Base-by-base conservation (phyloP, 2,797 vertebrate genomes). In the Rhyacichthys aspro region DNA sequence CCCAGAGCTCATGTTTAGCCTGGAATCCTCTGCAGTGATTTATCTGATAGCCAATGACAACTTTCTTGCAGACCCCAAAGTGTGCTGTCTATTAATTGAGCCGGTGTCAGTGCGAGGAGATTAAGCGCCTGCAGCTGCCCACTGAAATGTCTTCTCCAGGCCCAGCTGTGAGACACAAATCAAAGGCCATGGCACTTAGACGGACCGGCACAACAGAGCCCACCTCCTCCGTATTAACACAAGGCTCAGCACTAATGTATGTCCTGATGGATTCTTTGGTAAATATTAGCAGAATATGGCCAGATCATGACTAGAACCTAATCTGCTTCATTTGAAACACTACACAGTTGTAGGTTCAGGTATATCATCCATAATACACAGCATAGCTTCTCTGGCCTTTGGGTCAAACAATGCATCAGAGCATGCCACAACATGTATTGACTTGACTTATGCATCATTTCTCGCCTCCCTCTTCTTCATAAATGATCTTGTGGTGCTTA, bases 121-220 rank as follows among this genome's bases (percentile, higher is more conserved):
- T 92, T 90, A 92, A 93, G 89, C 84, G 69, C 87, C 86, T 75
- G 72, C 92, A 93, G 93, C 91, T 93, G 91, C 89, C 90, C 84
- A 74, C 79, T 82, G 82, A 89, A 91, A 89, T 61, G 74, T 80
- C 82, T 81, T 83, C 84, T 76, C 55, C 71, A 37, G 78, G 65
- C 78, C 86, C 89, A 90, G 89, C 89, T 91, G 90, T 85, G 89
- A 60, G 67, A 81, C 79, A 90, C 90, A 90, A 92, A 92, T 92
- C 91, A 92, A 86, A 83, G 74, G 68, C 63, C 74, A 19, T n/a
- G 16, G 54, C 64, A 66, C 75, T 64, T 79, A 85, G 74, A 81
- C 66, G 59, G 63, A 78, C 55, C 72, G 32, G 81, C 72, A 67
- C 60, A 48, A 53, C 55, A 57, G 43, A 70, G 55, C 41, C 63